phyloP scores from a whole-genome alignment of 2,888 invertebrate genomes.

The Sarcophaga variegata region DNA sequence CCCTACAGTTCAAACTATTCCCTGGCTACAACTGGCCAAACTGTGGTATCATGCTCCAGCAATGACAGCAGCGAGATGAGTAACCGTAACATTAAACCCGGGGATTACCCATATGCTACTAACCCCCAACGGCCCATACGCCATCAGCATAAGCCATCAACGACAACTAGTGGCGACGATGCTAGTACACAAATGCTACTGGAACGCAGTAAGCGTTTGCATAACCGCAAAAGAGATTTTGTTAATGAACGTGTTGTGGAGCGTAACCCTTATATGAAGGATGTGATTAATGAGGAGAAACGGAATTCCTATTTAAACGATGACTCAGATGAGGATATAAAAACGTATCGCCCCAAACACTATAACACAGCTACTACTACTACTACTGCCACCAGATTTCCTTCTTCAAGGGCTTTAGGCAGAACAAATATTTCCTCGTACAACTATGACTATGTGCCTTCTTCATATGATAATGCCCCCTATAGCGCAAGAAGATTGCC shows the following conservation, averaged over 20 bases:
- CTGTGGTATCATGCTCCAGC: constrained; percentile 69
- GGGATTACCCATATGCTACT: constrained; percentile 23
- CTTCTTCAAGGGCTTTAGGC: constrained; percentile 74
- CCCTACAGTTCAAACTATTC: constrained; percentile 69
- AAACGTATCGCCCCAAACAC: constrained; percentile 73
- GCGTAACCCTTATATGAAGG: constrained; percentile 81
- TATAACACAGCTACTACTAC: constrained; percentile 19
- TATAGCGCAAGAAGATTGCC: constrained; percentile 68
- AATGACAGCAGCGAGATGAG: constrained; percentile 73
- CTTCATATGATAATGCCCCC: constrained; percentile 55
- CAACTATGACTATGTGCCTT: constrained; percentile 65
- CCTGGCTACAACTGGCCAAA: constrained; percentile 65
- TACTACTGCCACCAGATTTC: constrained; percentile 72
- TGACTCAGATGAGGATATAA: constrained; percentile 66
- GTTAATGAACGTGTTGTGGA: constrained; percentile 80
- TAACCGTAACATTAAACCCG: constrained; percentile 61
- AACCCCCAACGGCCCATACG: constrained; percentile 70
- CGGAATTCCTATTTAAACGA: constrained; percentile 47
- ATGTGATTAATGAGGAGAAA: constrained; percentile 76
- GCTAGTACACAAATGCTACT: constrained; percentile 77
- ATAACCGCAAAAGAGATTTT: constrained; percentile 80
- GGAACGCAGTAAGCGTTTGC: constrained; percentile 80
- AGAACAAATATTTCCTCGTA: constrained; percentile 63
- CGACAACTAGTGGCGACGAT: constrained; percentile 72
- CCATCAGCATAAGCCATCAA: constrained; percentile 60